Evolutionary conservation across 2,888 invertebrate species (phyloP), one percentile per base, ranked within the genome.

Genomic region (Watsonalla binaria): DNA sequence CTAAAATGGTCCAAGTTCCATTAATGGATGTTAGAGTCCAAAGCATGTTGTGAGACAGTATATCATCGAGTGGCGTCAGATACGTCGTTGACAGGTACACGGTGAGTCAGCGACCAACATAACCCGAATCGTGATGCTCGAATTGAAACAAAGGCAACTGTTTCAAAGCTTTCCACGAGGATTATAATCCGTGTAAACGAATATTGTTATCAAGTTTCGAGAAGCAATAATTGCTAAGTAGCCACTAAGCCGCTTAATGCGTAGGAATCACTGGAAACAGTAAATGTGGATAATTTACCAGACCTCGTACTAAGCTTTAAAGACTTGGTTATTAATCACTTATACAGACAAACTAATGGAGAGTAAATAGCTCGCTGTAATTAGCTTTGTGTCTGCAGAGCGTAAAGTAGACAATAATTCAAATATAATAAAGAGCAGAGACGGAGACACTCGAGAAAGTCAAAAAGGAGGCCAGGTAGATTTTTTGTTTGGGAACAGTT

Each of bases 71-170:
- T 80, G 80, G 75, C 74, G 73, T 76, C 79, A 73, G 68, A 75
- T 76, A 74, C 80, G 79, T 78, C 78, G 76, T 71, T 80, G 83
- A 84, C 88, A 89, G 85, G 86, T 87, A 86, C 78, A 63, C 71
- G 72, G 70, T 86, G 86, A 87, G 69, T 86, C 86, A 86, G 75
- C 76, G 66, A 68, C 72, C 73, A 79, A 78, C 73, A 72, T 66
- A 70, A 64, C 65, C 61, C 11, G 42, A 42, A 11, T 11, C 63
- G 62, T 54, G 54, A 54, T 49, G 65, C 62, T 65, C 55, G 55
- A 73, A 74, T 66, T 70, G 63, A 61, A 69, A 68, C 59, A 63
- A 67, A 65, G 55, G 56, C 61, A 65, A 63, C 52, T 52, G 35
- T 45, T 57, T 11, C 42, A 42, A 42, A 42, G 11, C 37, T 11